Conservation (phyloP, 2,797 vertebrate species). For the Clarias platycephalus region DNA sequence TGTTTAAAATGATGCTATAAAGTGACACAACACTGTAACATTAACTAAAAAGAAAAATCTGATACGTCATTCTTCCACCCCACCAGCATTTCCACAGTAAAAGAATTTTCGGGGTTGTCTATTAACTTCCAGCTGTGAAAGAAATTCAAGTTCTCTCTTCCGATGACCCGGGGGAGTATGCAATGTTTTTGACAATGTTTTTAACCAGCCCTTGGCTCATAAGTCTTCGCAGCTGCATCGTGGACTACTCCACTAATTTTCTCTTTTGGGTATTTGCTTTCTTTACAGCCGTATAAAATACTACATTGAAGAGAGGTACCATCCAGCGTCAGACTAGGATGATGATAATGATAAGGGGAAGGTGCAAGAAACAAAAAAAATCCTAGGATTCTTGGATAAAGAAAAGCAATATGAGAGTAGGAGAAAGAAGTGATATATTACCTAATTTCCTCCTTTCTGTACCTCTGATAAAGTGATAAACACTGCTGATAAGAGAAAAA, state of each 20-base stretch:
- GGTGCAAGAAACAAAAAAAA: neutral
- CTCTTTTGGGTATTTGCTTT: too few species aligned
- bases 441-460: conserved; percentile 11
- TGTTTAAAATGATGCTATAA: neutral
- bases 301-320: neutral
- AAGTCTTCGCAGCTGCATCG: neutral
- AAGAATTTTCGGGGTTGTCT: neutral
- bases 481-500: conserved; percentile 32
- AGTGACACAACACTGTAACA: neutral
- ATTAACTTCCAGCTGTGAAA: neutral
- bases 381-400: neutral
- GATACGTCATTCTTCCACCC: neutral
- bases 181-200: neutral
- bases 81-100: neutral
- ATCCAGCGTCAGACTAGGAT: neutral
- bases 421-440: neutral
- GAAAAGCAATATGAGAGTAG: neutral
- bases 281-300: too few species aligned
- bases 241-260: too few species aligned
- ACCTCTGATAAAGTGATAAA: conserved; percentile 32
- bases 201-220: neutral
- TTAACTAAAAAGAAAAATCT: neutral
- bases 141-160: neutral
- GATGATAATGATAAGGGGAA: neutral
- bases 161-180: neutral